These are phyloP conservation scores for Calyptomena viridis DNA, from an alignment of 2,113 vertebrate species.

Conservation along the genomic window DNA sequence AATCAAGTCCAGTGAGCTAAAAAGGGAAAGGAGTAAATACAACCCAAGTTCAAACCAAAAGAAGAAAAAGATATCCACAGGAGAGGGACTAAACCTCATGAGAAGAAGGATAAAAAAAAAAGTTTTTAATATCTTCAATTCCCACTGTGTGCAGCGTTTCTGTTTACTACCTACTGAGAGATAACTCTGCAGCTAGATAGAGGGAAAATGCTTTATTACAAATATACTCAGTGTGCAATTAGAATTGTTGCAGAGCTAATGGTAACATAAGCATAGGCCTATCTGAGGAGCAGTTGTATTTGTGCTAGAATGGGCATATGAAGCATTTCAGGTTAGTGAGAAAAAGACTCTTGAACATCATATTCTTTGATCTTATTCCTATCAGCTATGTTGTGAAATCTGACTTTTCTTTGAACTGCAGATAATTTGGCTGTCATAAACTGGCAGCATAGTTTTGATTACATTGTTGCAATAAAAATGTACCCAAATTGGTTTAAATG, in stretches of 20 bases:
- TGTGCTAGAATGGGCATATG: not conserved
- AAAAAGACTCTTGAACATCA: not conserved
- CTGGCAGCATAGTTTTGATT: not conserved
- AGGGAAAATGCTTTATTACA: not conserved
- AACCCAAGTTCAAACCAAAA: not conserved
- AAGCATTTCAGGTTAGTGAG: not conserved
- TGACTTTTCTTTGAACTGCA: not conserved
- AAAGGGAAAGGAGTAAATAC: not conserved
- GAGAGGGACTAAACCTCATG: not conserved
- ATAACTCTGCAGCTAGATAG: not conserved
- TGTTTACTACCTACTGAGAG: not conserved
- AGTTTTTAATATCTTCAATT: not conserved
- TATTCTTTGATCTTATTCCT: slow-evolving; percentile 1
- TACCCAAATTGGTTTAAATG: not conserved
- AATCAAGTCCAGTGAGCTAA: not conserved
- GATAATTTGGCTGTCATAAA: slow-evolving; percentile 43
- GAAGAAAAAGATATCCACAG: not conserved
- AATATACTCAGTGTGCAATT: not conserved
- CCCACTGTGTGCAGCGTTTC: not conserved
- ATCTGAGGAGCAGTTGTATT: not conserved
- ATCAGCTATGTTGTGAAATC: not conserved
- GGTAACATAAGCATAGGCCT: not conserved
- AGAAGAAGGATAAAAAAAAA: not conserved
- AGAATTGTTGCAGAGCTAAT: not conserved
- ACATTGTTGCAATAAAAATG: not conserved